phyloP scores from a whole-genome alignment of 1,140 invertebrate genomes.

The Radopholus similis region DNA sequence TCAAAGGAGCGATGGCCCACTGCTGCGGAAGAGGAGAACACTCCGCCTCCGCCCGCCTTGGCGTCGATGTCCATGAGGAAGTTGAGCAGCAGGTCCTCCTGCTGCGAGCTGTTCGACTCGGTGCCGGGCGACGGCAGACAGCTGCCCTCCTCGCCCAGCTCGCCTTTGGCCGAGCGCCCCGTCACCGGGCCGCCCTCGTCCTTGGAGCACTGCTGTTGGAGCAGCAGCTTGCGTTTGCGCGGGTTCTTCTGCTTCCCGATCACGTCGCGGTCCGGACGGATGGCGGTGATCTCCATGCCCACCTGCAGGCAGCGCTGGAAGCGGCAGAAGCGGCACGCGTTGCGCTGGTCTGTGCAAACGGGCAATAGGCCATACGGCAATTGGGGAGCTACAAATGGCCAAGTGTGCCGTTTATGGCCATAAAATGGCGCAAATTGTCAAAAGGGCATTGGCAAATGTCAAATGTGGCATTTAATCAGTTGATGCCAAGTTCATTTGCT shows the following conservation, averaged over 20 bases:
- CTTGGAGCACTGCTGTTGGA: not conserved
- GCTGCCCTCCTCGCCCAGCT: not conserved
- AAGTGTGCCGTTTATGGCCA: no score
- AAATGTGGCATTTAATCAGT: no score
- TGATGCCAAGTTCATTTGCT: no score
- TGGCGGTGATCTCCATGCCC: conserved; percentile 58
- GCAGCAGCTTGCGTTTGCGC: conserved; percentile 48
- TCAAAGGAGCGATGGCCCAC: not conserved
- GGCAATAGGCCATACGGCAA: no score
- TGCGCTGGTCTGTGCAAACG: conserved; percentile 56
- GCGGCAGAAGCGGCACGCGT: conserved; percentile 55
- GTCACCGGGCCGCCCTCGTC: not conserved
- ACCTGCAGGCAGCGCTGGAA: conserved; percentile 57
- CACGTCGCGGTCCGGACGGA: conserved; percentile 56
- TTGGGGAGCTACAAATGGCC: no score
- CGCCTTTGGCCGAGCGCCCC: not conserved
- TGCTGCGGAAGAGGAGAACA: conserved; percentile 7
- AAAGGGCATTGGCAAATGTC: no score
- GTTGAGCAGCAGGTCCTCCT: conserved; percentile 46
- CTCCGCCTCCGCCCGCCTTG: conserved; percentile 12
- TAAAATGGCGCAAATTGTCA: no score
- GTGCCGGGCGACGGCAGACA: conserved; percentile 49
- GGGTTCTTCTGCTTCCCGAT: conserved; percentile 60
- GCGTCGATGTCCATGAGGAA: conserved; percentile 52
- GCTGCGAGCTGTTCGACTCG: conserved; percentile 50